Evolutionary conservation across 2,888 invertebrate genomes (phyloP).

Genomic region (Cryptosula pallasiana): DNA sequence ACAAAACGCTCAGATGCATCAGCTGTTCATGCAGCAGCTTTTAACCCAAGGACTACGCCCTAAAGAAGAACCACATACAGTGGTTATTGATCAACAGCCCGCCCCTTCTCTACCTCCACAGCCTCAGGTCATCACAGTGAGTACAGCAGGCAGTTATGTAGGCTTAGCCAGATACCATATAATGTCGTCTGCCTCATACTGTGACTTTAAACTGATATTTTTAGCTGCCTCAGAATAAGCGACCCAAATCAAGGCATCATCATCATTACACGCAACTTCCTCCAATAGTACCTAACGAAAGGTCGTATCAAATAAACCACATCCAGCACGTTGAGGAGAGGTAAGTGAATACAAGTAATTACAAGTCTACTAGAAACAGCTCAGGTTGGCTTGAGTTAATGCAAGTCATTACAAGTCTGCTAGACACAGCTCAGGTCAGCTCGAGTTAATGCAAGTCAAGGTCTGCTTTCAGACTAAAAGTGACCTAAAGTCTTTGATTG

Average conservation of each 20-base stretch:
- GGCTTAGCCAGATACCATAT: no score
- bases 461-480: no score
- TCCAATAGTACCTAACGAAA: neutral
- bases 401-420: no score
- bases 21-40: conserved; percentile 42
- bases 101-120: neutral
- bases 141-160: neutral
- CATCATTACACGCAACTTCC: conserved; percentile 14
- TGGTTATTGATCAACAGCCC: conserved; percentile 3
- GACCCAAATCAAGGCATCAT: neutral
- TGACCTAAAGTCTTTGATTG: no score
- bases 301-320: neutral
- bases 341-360: neutral
- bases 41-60: conserved; percentile 29
- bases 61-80: neutral
- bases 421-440: no score
- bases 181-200: neutral
- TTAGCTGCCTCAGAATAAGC: neutral
- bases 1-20: conserved; percentile 45
- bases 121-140: conserved; percentile 2
- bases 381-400: no score
- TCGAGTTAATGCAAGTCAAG: no score
- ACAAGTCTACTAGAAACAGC: neutral
- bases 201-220: no score
- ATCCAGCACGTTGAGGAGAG: neutral